These are phyloP conservation scores for Listronotus bonariensis DNA, from an alignment of 1,140 invertebrate genomes.

Conservation along the genomic window DNA sequence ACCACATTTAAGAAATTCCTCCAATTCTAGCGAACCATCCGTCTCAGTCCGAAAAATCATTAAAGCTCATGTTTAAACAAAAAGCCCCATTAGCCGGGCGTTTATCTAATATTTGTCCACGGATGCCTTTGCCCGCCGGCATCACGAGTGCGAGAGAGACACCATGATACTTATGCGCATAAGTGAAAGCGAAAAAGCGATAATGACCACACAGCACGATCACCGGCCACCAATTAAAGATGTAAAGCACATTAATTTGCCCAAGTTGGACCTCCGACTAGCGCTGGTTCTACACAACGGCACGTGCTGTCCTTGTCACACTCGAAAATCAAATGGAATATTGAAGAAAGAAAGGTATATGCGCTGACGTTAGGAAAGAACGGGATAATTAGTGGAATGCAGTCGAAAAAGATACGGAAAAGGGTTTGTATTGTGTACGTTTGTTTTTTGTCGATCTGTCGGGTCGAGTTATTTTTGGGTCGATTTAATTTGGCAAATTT, in stretches of 20 bases:
- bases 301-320: neutral
- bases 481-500: conserved; percentile 47
- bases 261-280: conserved; percentile 52
- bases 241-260: conserved; percentile 58
- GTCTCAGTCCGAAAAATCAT: conserved; percentile 47
- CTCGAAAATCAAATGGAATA: neutral
- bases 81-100: conserved; percentile 54
- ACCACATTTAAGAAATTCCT: conserved; percentile 10
- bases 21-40: conserved; percentile 25
- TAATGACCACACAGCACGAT: conserved; percentile 54
- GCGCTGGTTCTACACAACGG: conserved; percentile 31
- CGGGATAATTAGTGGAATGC: conserved; percentile 12
- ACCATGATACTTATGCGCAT: conserved; percentile 32
- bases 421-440: conserved; percentile 26
- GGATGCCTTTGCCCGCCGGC: conserved; percentile 45
- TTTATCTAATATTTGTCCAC: conserved; percentile 57
- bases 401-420: conserved; percentile 40
- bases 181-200: conserved; percentile 36
- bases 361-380: conserved; percentile 8
- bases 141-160: conserved; percentile 16
- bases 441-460: conserved; percentile 26
- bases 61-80: conserved; percentile 56
- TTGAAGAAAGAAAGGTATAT: conserved; percentile 14
- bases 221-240: conserved; percentile 57
- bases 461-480: conserved; percentile 36